Percentiles rank a stretch among this genome's conserved stretches.
phyloP scores from a whole-genome alignment of 2,797 vertebrate species.

The Ataeniobius toweri region DNA sequence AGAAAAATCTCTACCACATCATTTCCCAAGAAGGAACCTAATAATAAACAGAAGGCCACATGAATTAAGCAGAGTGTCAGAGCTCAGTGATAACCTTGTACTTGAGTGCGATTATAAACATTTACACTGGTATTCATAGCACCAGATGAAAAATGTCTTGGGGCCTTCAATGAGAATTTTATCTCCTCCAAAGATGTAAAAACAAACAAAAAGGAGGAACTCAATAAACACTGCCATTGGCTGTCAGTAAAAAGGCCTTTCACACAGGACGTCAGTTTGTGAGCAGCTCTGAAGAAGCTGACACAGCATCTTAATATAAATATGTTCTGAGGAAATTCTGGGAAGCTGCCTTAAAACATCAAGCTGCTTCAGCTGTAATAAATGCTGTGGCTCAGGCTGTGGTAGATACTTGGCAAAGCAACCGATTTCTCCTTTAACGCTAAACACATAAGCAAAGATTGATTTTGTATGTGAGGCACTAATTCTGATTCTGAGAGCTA shows the following conservation, averaged over 20 bases:
- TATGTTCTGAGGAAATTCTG: constrained; percentile 46
- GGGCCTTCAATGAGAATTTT: constrained; percentile 68
- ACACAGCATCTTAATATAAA: constrained; percentile 61
- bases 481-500: constrained; percentile 11
- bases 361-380: constrained; percentile 49
- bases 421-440: constrained; percentile 26
- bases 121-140: constrained; percentile 75
- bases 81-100: constrained; percentile 72
- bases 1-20: constrained; percentile 26
- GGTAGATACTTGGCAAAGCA: constrained; percentile 44
- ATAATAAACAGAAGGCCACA: constrained; percentile 65
- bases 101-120: constrained; percentile 76
- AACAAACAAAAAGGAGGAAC: constrained; percentile 65
- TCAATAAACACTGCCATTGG: constrained; percentile 57
- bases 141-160: constrained; percentile 64
- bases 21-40: constrained; percentile 56
- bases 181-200: constrained; percentile 68
- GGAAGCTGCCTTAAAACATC: constrained; percentile 51
- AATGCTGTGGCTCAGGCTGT: constrained; percentile 47
- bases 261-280: constrained; percentile 59
- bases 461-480: constrained; percentile 21
- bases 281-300: constrained; percentile 44
- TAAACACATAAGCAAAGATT: constrained; percentile 7
- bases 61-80: constrained; percentile 58
- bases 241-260: constrained; percentile 30